A percentile compares a stretch with the other conserved stretches of the same genome.
phyloP scores from a whole-genome alignment of 2,797 vertebrate genomes.

The Pogoniulus pusillus region DNA sequence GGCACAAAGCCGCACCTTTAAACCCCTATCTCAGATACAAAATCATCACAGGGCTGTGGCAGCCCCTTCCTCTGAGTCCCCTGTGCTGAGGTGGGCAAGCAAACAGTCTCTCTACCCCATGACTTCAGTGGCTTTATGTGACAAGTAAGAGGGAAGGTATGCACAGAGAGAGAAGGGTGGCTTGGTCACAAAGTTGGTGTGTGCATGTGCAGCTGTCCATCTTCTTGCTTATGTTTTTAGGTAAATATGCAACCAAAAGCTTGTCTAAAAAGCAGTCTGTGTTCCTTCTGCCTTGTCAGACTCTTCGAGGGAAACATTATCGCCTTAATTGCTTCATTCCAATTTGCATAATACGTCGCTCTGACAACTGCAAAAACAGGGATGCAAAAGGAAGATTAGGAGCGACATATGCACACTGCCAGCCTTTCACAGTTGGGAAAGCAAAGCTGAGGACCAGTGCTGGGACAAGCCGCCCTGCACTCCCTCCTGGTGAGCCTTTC shows the following conservation, averaged over 20 bases:
- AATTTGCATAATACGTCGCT: conserved; percentile 77
- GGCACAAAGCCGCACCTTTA: neutral
- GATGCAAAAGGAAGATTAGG: conserved; percentile 80
- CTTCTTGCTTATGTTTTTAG: conserved; percentile 64
- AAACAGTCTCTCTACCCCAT: neutral
- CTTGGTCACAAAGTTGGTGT: neutral
- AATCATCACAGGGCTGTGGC: neutral
- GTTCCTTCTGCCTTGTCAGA: conserved; percentile 79
- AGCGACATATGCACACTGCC: conserved; percentile 53
- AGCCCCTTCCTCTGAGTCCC: neutral
- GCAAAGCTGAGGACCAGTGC: conserved; percentile 55
- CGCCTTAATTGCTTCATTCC: conserved; percentile 81
- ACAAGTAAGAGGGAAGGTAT: neutral
- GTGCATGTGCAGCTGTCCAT: neutral
- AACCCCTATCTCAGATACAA: neutral
- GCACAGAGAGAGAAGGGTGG: neutral
- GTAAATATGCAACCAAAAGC: conserved; percentile 70
- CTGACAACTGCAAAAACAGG: conserved; percentile 78
- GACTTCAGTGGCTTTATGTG: neutral
- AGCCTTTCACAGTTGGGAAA: conserved; percentile 65
- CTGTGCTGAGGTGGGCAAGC: neutral
- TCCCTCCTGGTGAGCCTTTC: conserved; percentile 22
- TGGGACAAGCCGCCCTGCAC: conserved; percentile 36
- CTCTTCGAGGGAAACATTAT: conserved; percentile 82
- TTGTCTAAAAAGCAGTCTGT: conserved; percentile 72